Conservation (phyloP, 2,888 invertebrate genomes). For the Drosophila multiciliata region DNA sequence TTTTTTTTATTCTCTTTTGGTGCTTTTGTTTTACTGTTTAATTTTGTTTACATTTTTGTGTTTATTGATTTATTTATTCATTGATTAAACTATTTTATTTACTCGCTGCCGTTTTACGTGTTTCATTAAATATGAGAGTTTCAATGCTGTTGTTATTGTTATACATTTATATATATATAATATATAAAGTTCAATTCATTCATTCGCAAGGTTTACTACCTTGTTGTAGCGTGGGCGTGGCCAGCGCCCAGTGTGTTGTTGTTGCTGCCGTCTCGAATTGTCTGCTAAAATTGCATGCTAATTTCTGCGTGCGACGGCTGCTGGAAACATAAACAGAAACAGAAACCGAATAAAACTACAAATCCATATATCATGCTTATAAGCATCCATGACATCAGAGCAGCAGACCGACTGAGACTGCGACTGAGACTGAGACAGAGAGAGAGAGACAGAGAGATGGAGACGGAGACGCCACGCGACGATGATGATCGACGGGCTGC, state of each 20-base stretch:
- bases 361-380: conserved; percentile 59
- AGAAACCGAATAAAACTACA: conserved; percentile 11
- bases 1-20: conserved; percentile 20
- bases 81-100: conserved; percentile 70
- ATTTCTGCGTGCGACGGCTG: conserved; percentile 60
- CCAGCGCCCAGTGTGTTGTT: conserved; percentile 32
- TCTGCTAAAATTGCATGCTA: conserved; percentile 63
- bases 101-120: conserved; percentile 51
- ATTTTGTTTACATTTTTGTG: conserved; percentile 66
- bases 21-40: conserved; percentile 60
- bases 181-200: conserved; percentile 49
- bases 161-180: conserved; percentile 2
- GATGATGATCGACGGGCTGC: conserved; percentile 52
- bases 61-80: conserved; percentile 77
- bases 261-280: conserved; percentile 11
- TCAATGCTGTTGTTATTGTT: conserved; percentile 32
- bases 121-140: conserved; percentile 29
- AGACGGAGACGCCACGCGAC: conserved; percentile 53
- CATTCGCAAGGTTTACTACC: conserved; percentile 54
- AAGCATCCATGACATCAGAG: conserved; percentile 63
- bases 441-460: not conserved
- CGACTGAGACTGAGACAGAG: conserved; percentile 18
- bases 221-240: conserved; percentile 47
- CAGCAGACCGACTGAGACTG: conserved; percentile 11
- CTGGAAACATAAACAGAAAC: conserved; percentile 21